Base-by-base conservation (phyloP, 2,888 invertebrate genomes). In the Macrosoma leucophasiata region DNA sequence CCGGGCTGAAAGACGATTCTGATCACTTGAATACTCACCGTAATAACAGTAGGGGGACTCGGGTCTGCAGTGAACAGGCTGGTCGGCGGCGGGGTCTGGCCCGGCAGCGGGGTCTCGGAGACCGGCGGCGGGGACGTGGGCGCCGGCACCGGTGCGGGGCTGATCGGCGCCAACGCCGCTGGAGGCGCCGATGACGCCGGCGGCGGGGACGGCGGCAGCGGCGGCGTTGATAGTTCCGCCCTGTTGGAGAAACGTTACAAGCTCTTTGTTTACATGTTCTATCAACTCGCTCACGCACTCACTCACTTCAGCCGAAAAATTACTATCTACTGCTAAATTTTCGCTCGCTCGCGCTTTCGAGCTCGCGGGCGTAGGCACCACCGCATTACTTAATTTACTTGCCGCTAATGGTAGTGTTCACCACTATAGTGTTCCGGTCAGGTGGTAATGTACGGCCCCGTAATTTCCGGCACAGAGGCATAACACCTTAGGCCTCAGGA, bases 201-300 rank as follows among this genome's bases (percentile, higher is more conserved):
- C 5, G 78, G 77, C 4, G 81, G 79, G 0, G 81, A 79, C 8
- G 75, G 73, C 1, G 79, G 74, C n/a, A 77, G 41, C 0, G 81
- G 79, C 17, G 79, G 78, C 13, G 79, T 74, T 13, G 55, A 63
- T 32, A 72, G 31, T 38, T 81, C 81, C 55, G 68, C 42, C 41
- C 81, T 82, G 61, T 8, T 1, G 22, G 8, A 24, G 7, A 30
- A n/a, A n/a, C n/a, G n/a, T n/a, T n/a, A n/a, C n/a, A n/a, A n/a
- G n/a, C n/a, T n/a, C n/a, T n/a, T n/a, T n/a, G n/a, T n/a, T n/a
- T n/a, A n/a, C 7, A 9, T 17, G 13, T 7, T 4, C 17, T 17
- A 7, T 17, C 7, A 17, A 7, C 17, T 4, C 17, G 17, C 17
- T 17, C 17, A 7, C 17, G 7, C 17, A 17, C 4, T 17, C 17